These are phyloP conservation scores for Osmerus eperlanus DNA, from an alignment of 2,113 vertebrate species.

Conservation along the genomic window DNA sequence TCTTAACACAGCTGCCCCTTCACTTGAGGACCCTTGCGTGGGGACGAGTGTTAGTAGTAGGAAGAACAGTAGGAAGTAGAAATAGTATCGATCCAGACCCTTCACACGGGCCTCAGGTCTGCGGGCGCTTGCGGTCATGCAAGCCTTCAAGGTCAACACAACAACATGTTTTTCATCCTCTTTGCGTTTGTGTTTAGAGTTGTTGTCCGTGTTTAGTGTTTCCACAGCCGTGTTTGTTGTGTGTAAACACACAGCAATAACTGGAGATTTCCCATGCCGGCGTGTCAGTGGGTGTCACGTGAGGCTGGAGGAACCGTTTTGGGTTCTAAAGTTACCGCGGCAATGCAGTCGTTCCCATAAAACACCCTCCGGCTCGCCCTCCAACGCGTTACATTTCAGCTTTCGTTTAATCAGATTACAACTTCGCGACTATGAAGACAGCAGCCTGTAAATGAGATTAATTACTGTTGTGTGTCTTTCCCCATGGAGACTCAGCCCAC, in stretches of 20 bases:
- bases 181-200: constrained; percentile 44
- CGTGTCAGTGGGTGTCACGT: too few species aligned
- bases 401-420: constrained; percentile 53
- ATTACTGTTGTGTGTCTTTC: constrained; percentile 57
- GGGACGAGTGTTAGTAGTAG: too few species aligned
- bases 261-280: constrained; percentile 24
- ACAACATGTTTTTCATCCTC: constrained; percentile 38
- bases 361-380: too few species aligned
- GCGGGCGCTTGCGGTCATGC: too few species aligned
- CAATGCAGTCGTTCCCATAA: too few species aligned
- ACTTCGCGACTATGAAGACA: constrained; percentile 49
- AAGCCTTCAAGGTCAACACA: background rate
- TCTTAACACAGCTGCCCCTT: background rate
- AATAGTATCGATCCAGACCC: too few species aligned
- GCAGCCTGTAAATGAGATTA: constrained; percentile 63
- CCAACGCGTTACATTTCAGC: too few species aligned
- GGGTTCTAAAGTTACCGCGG: too few species aligned
- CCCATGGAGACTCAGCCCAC: constrained; percentile 42
- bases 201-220: constrained; percentile 50
- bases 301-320: too few species aligned
- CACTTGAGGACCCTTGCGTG: too few species aligned
- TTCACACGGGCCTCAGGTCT: too few species aligned
- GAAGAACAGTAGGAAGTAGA: too few species aligned
- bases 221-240: constrained; percentile 51
- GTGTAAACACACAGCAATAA: constrained; percentile 56